Evolutionary conservation across 2,113 vertebrate species (phyloP).

Genomic region (Sinocyclocheilus anophthalmus): DNA sequence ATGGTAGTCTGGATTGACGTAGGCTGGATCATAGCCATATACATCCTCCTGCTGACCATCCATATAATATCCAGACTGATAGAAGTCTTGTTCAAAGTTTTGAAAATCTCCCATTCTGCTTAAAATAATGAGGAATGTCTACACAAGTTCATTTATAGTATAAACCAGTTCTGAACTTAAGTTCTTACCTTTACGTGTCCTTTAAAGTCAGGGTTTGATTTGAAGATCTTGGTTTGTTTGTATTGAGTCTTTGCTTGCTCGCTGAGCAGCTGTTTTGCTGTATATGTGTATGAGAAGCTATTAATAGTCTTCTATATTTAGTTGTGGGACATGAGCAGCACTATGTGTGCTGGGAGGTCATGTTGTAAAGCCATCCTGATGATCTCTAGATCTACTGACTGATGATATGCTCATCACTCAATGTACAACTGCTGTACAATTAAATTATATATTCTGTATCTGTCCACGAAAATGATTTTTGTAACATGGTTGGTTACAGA

Average conservation of each 20-base stretch:
- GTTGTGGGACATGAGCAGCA: constrained; percentile 27
- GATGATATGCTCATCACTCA: not conserved
- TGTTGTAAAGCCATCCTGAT: not conserved
- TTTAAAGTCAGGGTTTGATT: not conserved
- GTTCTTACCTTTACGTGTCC: not conserved
- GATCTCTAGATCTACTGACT: not conserved
- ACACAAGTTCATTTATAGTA: not conserved
- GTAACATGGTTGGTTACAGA: not conserved
- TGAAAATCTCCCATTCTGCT: constrained; percentile 81
- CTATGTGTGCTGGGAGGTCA: not conserved
- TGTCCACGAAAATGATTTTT: not conserved
- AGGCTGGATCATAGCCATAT: constrained; percentile 49
- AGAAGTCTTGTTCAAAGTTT: constrained; percentile 83
- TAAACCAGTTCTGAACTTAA: not conserved
- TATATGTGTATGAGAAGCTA: constrained; percentile 33
- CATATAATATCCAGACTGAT: constrained; percentile 82
- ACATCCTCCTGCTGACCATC: constrained; percentile 74
- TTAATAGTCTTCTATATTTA: constrained; percentile 56
- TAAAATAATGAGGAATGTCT: not conserved
- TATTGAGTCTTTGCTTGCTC: constrained; percentile 15
- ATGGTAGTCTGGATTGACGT: constrained; percentile 48
- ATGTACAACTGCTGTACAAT: not conserved
- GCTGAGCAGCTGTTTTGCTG: constrained; percentile 43
- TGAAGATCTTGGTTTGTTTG: constrained; percentile 39
- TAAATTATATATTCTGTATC: not conserved